Evolutionary conservation across 2,888 invertebrate genomes (phyloP).

Genomic region (Epinotia nisella): DNA sequence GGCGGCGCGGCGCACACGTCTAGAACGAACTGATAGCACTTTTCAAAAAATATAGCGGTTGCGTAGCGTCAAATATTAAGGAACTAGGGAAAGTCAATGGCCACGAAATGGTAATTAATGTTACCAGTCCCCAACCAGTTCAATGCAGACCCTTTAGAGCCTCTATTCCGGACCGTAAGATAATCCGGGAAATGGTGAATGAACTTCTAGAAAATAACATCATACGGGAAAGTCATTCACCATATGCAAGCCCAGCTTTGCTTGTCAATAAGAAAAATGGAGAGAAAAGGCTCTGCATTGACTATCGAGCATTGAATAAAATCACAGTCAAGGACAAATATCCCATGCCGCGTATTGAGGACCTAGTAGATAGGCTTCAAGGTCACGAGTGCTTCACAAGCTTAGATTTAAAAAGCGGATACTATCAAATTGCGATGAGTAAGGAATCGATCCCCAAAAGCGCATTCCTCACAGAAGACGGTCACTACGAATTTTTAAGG

Average conservation of each 20-base stretch:
- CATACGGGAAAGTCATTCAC: constrained; percentile 17
- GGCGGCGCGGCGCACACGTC: no score
- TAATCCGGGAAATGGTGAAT: constrained; percentile 43
- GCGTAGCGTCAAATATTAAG: constrained; percentile 21
- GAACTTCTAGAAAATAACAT: constrained; percentile 45
- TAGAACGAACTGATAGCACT: constrained; percentile 36
- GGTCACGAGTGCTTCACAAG: no score
- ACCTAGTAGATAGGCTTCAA: constrained; percentile 55
- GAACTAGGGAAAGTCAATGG: constrained; percentile 41
- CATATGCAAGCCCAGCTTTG: no score
- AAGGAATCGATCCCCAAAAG: constrained; percentile 57
- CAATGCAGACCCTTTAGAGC: constrained; percentile 45
- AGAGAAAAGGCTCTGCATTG: constrained; percentile 45
- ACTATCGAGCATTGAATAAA: constrained; percentile 47
- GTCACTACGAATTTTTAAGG: constrained; percentile 60
- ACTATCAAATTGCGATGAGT: constrained; percentile 58
- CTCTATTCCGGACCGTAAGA: constrained; percentile 40
- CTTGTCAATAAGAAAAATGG: no score
- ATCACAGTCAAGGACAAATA: constrained; percentile 50
- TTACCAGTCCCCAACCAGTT: constrained; percentile 38
- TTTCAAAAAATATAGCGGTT: constrained; percentile 32
- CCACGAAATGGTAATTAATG: constrained; percentile 44
- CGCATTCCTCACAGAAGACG: constrained; percentile 61
- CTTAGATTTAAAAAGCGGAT: no score
- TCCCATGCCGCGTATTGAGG: constrained; percentile 61